Evolutionary conservation across 2,113 vertebrate species (phyloP).

Genomic region (Gobiocypris rarus): DNA sequence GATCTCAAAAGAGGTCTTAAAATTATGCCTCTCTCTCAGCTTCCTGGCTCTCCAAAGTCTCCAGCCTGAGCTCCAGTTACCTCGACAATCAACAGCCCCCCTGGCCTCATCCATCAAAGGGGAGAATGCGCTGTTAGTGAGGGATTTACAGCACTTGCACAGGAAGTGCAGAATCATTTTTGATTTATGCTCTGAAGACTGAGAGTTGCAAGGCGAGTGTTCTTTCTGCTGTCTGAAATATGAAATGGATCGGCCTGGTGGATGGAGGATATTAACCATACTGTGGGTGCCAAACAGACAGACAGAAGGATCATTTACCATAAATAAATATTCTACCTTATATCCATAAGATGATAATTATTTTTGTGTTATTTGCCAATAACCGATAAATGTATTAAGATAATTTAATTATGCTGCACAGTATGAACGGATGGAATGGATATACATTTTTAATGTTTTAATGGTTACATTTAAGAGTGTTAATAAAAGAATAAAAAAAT

Average conservation of each 20-base stretch:
- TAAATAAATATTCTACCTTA: neutral
- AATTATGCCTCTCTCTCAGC: slow-evolving; percentile 53
- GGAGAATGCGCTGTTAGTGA: slow-evolving; percentile 68
- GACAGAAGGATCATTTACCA: neutral
- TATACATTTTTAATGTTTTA: neutral
- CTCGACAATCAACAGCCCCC: slow-evolving; percentile 64
- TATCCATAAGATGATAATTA: neutral
- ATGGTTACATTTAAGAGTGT: neutral
- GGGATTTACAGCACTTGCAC: slow-evolving; percentile 73
- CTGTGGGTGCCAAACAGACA: neutral
- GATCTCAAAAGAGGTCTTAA: slow-evolving; percentile 42
- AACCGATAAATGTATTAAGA: neutral
- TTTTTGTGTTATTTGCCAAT: neutral
- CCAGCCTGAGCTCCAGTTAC: slow-evolving; percentile 49
- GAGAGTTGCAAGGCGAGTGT: slow-evolving; percentile 63
- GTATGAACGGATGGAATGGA: too few species aligned
- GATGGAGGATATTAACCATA: slow-evolving; percentile 58
- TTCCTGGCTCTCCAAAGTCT: slow-evolving; percentile 45
- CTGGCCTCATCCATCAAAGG: slow-evolving; percentile 72
- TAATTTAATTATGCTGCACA: neutral
- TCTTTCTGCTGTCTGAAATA: slow-evolving; percentile 62
- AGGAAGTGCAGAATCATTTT: slow-evolving; percentile 76
- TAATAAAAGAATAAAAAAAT: neutral
- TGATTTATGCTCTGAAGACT: slow-evolving; percentile 74
- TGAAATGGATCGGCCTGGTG: slow-evolving; percentile 24